Percentiles rank a stretch among this genome's conserved stretches.
Conservation (phyloP, 2,113 vertebrate species). For the Shinisaurus crocodilurus region DNA sequence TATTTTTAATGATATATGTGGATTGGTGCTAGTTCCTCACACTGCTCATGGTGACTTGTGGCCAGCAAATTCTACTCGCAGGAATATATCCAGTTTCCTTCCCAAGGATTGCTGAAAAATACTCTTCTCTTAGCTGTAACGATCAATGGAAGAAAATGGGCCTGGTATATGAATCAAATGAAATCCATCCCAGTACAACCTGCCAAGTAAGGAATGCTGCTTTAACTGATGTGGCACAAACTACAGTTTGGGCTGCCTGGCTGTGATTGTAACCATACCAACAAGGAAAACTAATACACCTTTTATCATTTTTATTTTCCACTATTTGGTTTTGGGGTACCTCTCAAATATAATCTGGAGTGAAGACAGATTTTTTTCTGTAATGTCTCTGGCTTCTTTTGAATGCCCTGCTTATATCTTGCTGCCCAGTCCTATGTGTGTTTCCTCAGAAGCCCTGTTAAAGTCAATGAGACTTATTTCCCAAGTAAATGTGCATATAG, state of each 20-base stretch:
- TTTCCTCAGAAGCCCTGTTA: neutral
- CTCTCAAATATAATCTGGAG: neutral
- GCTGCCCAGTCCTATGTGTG: neutral
- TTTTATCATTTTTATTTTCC: neutral
- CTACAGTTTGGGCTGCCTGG: neutral
- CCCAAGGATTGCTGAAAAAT: conserved; percentile 5
- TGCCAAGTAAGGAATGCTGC: neutral
- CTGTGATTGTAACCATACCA: neutral
- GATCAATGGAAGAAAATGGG: neutral
- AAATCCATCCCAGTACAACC: neutral
- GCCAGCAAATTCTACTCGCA: neutral
- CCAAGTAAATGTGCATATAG: neutral
- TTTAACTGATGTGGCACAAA: neutral
- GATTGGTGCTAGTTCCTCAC: neutral
- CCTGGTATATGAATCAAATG: neutral
- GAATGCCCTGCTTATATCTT: neutral
- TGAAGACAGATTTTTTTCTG: neutral
- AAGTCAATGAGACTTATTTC: neutral
- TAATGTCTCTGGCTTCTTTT: neutral
- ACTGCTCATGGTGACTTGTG: neutral
- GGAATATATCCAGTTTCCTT: neutral
- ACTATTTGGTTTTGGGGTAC: neutral
- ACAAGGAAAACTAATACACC: neutral
- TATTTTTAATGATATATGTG: conserved; percentile 5
- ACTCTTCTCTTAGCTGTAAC: conserved; percentile 2